phyloP scores from a whole-genome alignment of 2,797 vertebrate genomes.

The Tenualosa thibaudeaui region DNA sequence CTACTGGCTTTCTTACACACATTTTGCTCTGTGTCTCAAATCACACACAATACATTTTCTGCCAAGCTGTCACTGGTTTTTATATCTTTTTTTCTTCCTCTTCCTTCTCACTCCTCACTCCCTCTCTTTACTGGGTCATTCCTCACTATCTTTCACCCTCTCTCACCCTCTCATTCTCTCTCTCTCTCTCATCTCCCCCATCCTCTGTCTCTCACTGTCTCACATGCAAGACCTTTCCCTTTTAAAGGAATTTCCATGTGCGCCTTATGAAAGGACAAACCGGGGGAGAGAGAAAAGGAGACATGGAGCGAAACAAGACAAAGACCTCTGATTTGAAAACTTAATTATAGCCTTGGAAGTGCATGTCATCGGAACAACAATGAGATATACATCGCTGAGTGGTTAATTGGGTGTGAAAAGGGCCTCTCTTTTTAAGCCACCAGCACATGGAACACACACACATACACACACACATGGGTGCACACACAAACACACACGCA shows the following conservation, averaged over 20 bases:
- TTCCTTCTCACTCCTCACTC: not conserved
- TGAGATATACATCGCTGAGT: constrained; percentile 55
- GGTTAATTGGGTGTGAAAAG: constrained; percentile 56
- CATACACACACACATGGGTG: not conserved
- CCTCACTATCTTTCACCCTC: not conserved
- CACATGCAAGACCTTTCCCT: constrained; percentile 29
- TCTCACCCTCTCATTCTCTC: not conserved
- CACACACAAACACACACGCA: not conserved
- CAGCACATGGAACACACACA: not conserved
- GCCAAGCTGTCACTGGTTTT: not conserved
- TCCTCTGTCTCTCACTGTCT: constrained; percentile 1
- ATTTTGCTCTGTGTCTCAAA: too few relatives aligned
- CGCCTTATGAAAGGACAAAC: constrained; percentile 30
- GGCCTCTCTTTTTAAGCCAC: constrained; percentile 48
- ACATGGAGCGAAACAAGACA: constrained; percentile 42
- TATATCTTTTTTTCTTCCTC: not conserved
- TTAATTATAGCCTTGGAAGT: constrained; percentile 58
- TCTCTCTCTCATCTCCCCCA: not conserved
- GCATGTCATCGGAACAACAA: constrained; percentile 57
- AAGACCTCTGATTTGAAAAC: constrained; percentile 59
- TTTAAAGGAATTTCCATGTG: constrained; percentile 37
- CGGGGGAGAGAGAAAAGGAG: constrained; percentile 23
- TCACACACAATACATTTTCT: too few relatives aligned
- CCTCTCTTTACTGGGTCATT: not conserved
- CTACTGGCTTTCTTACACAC: too few relatives aligned